phyloP scores from a whole-genome alignment of 2,888 invertebrate species.

The Dynastes tityus region DNA sequence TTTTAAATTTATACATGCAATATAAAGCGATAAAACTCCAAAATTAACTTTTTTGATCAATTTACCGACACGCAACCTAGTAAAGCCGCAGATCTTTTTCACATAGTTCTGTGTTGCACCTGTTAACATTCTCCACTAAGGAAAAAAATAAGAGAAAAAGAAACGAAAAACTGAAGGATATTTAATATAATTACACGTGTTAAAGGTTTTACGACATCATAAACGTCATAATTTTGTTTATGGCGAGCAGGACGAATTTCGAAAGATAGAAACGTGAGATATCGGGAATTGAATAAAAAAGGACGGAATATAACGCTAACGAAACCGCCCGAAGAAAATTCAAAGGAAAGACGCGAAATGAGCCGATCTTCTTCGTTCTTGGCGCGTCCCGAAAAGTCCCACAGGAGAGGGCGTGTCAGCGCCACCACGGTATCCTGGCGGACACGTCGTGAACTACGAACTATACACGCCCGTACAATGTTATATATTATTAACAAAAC shows the following conservation, averaged over 20 bases:
- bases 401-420: constrained; percentile 61
- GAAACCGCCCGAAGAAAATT: not conserved
- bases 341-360: constrained; percentile 21
- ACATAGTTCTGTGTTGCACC: not conserved
- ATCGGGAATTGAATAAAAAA: constrained; percentile 14
- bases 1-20: too few relatives aligned
- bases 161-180: constrained; percentile 7
- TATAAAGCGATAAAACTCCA: too few relatives aligned
- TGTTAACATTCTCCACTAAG: constrained; percentile 1
- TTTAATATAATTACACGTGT: constrained; percentile 39
- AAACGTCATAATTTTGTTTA: constrained; percentile 40
- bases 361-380: constrained; percentile 45
- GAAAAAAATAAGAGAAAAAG: constrained; percentile 2
- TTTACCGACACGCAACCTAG: too few relatives aligned
- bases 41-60: too few relatives aligned
- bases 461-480: constrained; percentile 65
- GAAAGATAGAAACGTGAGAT: not conserved
- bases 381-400: constrained; percentile 54
- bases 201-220: constrained; percentile 24
- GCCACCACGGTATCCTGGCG: constrained; percentile 60
- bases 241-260: constrained; percentile 18
- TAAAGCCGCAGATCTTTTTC: too few relatives aligned
- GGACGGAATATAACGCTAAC: not conserved
- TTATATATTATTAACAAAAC: constrained; percentile 65
- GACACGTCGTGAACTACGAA: constrained; percentile 61